Conservation (phyloP, 1,140 invertebrate species). For the Plectus sambesii region DNA sequence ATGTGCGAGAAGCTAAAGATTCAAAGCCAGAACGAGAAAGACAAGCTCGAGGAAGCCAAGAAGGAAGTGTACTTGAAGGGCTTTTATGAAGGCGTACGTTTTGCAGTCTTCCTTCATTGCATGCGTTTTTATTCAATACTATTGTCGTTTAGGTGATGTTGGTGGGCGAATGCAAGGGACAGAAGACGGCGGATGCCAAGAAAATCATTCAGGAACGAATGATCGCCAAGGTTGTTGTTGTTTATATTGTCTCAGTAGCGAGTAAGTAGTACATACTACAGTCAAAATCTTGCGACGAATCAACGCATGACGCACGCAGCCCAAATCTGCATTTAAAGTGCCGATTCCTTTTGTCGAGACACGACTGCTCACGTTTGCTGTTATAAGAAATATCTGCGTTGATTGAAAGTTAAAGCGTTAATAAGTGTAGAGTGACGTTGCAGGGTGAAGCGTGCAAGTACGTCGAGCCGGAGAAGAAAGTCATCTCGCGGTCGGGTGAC, state of each 20-base stretch:
- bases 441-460: conserved; percentile 75
- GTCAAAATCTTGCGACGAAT: no score
- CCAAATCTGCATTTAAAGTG: no score
- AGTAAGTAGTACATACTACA: no score
- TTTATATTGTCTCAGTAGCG: no score
- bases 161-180: conserved; percentile 74
- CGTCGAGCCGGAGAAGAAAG: conserved; percentile 91
- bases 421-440: no score
- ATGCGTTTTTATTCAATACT: no score
- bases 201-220: conserved; percentile 73
- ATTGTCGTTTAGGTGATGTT: conserved; percentile 59
- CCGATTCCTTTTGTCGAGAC: no score
- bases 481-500: conserved; percentile 90
- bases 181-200: conserved; percentile 87
- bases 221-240: conserved; percentile 57
- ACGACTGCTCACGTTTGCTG: no score
- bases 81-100: conserved; percentile 70
- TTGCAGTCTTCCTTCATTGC: background rate
- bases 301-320: no score
- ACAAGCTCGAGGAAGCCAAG: conserved; percentile 85
- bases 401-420: no score
- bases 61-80: conserved; percentile 81
- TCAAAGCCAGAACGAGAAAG: conserved; percentile 89
- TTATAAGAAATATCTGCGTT: no score
- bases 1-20: conserved; percentile 82